Evolutionary conservation across 2,113 vertebrate species (phyloP).

Genomic region (Oxyura jamaicensis): DNA sequence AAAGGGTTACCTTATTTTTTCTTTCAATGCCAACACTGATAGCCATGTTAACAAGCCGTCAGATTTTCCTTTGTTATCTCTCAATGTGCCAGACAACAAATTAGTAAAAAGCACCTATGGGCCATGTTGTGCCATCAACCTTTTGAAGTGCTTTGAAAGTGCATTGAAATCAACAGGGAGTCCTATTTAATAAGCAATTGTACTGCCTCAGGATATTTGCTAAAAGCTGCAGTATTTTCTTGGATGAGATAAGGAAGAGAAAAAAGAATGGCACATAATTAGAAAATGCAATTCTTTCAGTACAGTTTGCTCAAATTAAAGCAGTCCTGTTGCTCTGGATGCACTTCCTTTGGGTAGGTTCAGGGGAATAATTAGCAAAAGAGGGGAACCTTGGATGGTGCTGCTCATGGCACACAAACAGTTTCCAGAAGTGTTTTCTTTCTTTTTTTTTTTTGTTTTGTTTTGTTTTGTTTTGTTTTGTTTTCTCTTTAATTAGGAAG

Average conservation of each 20-base stretch:
- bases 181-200: slow-evolving; percentile 9
- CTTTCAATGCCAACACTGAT: neutral
- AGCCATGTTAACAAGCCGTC: neutral
- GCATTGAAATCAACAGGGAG: slow-evolving; percentile 7
- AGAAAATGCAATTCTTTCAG: neutral
- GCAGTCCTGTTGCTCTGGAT: neutral
- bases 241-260: neutral
- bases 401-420: neutral
- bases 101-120: slow-evolving; percentile 17
- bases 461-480: neutral
- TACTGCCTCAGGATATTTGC: slow-evolving; percentile 7
- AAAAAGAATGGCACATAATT: neutral
- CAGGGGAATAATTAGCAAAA: neutral
- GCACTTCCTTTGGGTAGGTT: neutral
- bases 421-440: neutral
- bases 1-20: neutral
- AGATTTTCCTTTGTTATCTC: neutral
- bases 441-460: too few relatives aligned
- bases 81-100: neutral
- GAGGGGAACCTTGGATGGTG: neutral
- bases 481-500: slow-evolving; percentile 11
- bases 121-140: slow-evolving; percentile 1
- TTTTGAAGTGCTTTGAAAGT: neutral
- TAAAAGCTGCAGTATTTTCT: neutral
- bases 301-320: neutral